Conservation (phyloP, 2,113 vertebrate species). For the Coracopsis vasa region DNA sequence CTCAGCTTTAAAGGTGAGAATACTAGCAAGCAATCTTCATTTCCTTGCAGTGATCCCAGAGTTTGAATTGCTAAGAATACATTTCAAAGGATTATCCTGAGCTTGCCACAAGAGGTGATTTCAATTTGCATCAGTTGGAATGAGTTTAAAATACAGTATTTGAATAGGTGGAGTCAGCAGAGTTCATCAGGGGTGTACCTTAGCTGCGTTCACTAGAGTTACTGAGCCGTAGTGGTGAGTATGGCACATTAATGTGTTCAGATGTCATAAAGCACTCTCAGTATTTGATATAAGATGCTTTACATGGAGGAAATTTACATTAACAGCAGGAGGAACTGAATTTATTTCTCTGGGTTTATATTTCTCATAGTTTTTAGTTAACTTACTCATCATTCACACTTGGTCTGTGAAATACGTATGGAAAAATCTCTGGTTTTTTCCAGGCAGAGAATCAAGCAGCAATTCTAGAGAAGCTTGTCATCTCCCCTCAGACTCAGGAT, state of each 20-base stretch:
- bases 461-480: neutral
- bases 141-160: constrained; percentile 13
- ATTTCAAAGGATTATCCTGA: neutral
- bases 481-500: neutral
- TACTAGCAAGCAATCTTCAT: neutral
- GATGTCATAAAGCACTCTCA: neutral
- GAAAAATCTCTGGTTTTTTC: neutral
- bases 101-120: neutral
- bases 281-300: neutral
- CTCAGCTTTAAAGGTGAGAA: neutral
- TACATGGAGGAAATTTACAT: neutral
- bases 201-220: neutral
- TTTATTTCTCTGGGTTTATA: neutral
- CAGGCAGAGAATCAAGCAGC: constrained; percentile 5
- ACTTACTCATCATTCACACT: constrained; percentile 58
- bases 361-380: constrained; percentile 19
- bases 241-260: neutral
- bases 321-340: constrained; percentile 14
- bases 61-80: neutral
- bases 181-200: neutral
- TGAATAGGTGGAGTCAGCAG: neutral
- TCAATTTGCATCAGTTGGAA: constrained; percentile 17
- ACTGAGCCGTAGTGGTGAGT: neutral
- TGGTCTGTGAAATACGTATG: neutral
- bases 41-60: neutral